Evolutionary conservation across 1,140 invertebrate species (phyloP), one percentile per base, ranked within the genome.

Genomic region (Psix sp.): DNA sequence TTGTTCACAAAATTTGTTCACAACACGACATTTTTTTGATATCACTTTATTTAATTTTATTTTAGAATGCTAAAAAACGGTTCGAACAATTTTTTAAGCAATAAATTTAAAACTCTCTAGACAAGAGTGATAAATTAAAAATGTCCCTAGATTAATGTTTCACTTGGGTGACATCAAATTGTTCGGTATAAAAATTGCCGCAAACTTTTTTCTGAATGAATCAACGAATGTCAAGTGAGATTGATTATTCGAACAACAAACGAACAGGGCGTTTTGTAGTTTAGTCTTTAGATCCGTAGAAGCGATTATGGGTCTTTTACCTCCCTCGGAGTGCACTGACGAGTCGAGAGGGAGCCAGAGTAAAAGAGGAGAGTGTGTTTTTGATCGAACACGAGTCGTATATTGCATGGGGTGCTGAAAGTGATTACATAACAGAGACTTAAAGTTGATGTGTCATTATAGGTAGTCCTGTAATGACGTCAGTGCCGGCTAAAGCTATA

Each of bases 371-470:
- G 65, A n/a, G n/a, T 46, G 35, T 52, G 66, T 70, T 70, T 70
- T 62, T 70, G 56, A 60, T 62, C 56, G 74, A 74, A 62, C 57
- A 72, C 15, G 76, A 74, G 72, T 54, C 29, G 40, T 31, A 39
- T 11, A 72, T 59, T 62, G 51, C 49, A 70, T 56, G 62, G 77
- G 66, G 74, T 33, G 72, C 59, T 72, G 67, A 77, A 79, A 79
- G 75, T 79, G 77, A 79, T 77, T 79, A 67, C 68, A 54, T 79
- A 77, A 79, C 68, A 65, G 66, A 63, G 54, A 63, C 59, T 70
- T 77, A 77, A 77, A 78, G 77, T 72, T 39, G 71, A 77, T 75
- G 45, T 73, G 33, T 39, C 65, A 39, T 46, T 76, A 21, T 24
- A 7, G 21, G 21, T 24, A 24, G n/a, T n/a, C n/a, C n/a, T n/a